Percentiles rank a stretch among this genome's conserved stretches.
Evolutionary conservation across 2,888 invertebrate genomes (phyloP).

Genomic region (Philopedon plagiatum): DNA sequence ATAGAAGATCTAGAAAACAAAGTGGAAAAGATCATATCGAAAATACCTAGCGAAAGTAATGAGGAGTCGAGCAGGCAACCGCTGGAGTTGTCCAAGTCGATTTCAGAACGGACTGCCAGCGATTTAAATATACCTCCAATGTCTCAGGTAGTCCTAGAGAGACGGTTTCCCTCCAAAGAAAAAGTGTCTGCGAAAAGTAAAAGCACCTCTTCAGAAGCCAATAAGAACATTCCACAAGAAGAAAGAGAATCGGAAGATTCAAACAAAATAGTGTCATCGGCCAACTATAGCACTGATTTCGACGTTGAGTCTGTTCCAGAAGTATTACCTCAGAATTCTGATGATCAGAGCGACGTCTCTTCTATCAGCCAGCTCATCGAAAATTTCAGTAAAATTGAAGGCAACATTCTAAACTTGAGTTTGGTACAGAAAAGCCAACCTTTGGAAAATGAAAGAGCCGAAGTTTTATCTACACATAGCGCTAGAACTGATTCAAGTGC

Average conservation of each 20-base stretch:
- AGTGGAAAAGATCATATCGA: slow-evolving; percentile 63
- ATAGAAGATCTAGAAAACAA: slow-evolving; percentile 70
- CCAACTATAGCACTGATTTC: slow-evolving; percentile 58
- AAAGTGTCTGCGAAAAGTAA: neutral
- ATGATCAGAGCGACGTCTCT: slow-evolving; percentile 55
- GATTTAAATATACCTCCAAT: slow-evolving; percentile 51
- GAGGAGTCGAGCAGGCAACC: slow-evolving; percentile 62
- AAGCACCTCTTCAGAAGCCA: slow-evolving; percentile 41
- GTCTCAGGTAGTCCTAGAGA: slow-evolving; percentile 66
- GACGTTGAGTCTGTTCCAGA: slow-evolving; percentile 52
- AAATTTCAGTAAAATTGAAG: slow-evolving; percentile 59
- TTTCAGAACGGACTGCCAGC: neutral
- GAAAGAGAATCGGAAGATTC: slow-evolving; percentile 37
- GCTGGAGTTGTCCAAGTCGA: slow-evolving; percentile 47
- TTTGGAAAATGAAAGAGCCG: neutral
- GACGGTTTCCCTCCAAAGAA: slow-evolving; percentile 37
- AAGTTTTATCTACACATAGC: neutral
- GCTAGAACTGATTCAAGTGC: neutral
- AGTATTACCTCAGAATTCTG: slow-evolving; percentile 35
- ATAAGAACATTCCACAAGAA: slow-evolving; percentile 24
- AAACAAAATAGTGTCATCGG: slow-evolving; percentile 27
- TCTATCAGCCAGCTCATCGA: slow-evolving; percentile 60
- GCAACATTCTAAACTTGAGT: slow-evolving; percentile 57
- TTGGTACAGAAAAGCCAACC: slow-evolving; percentile 33
- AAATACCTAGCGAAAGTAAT: slow-evolving; percentile 53